A percentile compares a stretch with the other conserved stretches of the same genome.
Evolutionary conservation across 2,888 invertebrate species (phyloP).

Genomic region (Athalia cordata): DNA sequence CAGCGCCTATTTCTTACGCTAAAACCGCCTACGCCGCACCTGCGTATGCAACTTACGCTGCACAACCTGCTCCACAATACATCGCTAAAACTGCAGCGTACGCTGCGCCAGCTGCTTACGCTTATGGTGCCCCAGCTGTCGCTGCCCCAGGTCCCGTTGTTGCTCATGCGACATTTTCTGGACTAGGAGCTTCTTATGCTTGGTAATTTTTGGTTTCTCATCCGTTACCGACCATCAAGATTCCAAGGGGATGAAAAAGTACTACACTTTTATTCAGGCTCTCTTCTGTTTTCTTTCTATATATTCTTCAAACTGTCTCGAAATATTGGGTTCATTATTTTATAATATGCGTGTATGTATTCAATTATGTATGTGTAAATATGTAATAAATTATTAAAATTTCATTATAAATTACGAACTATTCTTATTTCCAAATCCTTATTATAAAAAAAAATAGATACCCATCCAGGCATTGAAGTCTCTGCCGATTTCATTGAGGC

Average conservation of each 20-base stretch:
- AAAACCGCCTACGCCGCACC: constrained; percentile 55
- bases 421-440: not conserved
- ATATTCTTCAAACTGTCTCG: not conserved
- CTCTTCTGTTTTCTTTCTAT: not conserved
- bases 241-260: too few relatives aligned
- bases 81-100: constrained; percentile 61
- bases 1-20: constrained; percentile 57
- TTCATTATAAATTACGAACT: not conserved
- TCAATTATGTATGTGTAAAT: constrained; percentile 19
- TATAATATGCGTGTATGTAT: not conserved
- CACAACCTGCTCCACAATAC: constrained; percentile 37
- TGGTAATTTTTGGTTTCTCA: constrained; percentile 73
- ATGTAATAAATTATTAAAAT: constrained; percentile 37
- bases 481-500: not conserved
- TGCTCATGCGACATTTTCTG: constrained; percentile 73
- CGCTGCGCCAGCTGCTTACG: constrained; percentile 52
- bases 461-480: not conserved
- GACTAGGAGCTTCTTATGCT: constrained; percentile 79
- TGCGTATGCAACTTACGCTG: constrained; percentile 46
- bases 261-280: too few relatives aligned
- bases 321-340: not conserved
- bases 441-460: not conserved
- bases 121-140: constrained; percentile 46
- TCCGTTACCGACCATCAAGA: too few relatives aligned
- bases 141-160: constrained; percentile 43